Conservation (phyloP, 2,113 vertebrate species). For the Rhipidura dahli region DNA sequence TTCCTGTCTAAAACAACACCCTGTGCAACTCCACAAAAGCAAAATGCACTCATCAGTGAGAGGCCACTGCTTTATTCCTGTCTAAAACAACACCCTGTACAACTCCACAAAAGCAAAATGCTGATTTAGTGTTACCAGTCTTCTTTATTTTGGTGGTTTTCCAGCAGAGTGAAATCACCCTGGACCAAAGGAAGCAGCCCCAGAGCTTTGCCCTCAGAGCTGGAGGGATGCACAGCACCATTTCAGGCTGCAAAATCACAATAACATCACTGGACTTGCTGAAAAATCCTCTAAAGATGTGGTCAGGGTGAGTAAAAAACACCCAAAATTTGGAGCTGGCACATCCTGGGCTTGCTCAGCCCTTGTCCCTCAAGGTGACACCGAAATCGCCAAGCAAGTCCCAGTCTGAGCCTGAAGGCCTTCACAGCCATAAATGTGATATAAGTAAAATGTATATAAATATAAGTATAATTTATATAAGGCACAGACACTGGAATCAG, state of each 20-base stretch:
- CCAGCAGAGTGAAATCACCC: background rate
- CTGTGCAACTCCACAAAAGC: accelerated
- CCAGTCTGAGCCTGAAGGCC: background rate
- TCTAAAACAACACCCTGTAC: background rate
- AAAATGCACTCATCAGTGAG: accelerated
- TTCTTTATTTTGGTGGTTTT: background rate
- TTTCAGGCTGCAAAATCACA: background rate
- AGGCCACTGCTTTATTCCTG: accelerated
- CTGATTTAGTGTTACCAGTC: background rate
- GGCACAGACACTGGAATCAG: background rate
- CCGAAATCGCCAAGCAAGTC: accelerated
- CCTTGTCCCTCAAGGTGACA: background rate
- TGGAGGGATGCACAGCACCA: background rate
- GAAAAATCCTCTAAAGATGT: background rate
- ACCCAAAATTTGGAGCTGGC: accelerated
- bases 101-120: accelerated
- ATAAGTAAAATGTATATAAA: too few species aligned
- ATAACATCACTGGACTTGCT: accelerated
- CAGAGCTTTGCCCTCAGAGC: background rate
- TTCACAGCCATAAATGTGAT: accelerated
- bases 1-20: background rate
- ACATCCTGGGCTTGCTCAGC: background rate
- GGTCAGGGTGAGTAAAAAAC: accelerated
- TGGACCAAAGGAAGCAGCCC: too few species aligned
- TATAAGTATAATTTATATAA: background rate